Base-by-base conservation (phyloP, 2,888 invertebrate species). In the Chrysina gloriosa region DNA sequence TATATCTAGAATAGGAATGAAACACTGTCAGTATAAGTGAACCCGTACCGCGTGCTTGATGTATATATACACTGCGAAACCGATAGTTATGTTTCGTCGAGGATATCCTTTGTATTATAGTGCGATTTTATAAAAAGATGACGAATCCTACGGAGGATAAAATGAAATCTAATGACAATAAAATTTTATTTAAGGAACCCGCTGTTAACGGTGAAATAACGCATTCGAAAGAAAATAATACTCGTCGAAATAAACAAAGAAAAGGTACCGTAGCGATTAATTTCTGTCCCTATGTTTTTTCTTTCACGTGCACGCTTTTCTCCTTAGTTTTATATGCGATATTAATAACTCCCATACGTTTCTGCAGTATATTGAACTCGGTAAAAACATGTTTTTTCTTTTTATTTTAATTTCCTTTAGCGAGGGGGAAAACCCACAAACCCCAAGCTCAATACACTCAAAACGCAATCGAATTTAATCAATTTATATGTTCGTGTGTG, bases 251-350 rank as follows among this genome's bases (percentile, higher is more conserved):
- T 58, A 65, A 66, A 66, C 66, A 58, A 66, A 66, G 56, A 34
- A 66, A 56, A 66, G 66, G 66, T 66, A 58, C 27, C 14, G 23
- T 65, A 52, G 14, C 31, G 14, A 48, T 29, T 47, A 34, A 47
- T 31, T 27, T 5, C 7, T 48, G n/a, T 36, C 16, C 16, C n/a
- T 19, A 21, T 52, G 29, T 42, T n/a, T n/a, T 14, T 42, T 47
- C 47, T 9, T 21, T 45, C 14, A 19, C 4, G 31, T 21, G n/a
- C 19, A 14, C 11, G 14, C 2, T 48, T 34, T 29, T 9, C 1
- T 63, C 5, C 2, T 11, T 39, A 19, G 42, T 14, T 27, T 56
- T 39, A 7, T 7, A 21, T 0, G 29, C 21, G 58, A 36, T 58
- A 36, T 39, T 21, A 58, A 58, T 36, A 39, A 36, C 14, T 23